Evolutionary conservation across 2,797 vertebrate genomes (phyloP), one percentile per base, ranked within the genome.

Genomic region (Hephaestus fuliginosus): DNA sequence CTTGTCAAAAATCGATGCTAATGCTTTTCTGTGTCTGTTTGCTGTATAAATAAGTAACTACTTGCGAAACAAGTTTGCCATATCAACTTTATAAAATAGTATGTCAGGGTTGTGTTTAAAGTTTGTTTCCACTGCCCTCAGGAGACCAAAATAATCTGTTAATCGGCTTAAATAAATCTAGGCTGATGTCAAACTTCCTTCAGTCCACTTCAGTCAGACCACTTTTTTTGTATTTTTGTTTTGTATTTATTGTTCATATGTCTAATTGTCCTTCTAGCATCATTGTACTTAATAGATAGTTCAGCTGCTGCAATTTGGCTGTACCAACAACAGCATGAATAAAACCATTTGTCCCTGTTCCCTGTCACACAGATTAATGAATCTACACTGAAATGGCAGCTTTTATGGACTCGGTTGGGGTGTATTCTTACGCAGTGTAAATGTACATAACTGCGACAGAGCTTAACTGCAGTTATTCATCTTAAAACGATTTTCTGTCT

Each of bases 401-500:
- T 87, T 87, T 81, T 65, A 78, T 78, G 53, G 74, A 82, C 69
- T 85, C 49, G 7, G 56, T 58, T 55, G 18, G 28, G 62, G 58
- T 83, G 30, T 80, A 51, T 73, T 76, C 48, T 62, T 46, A 71
- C 33, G 44, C 61, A 61, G 69, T 67, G 77, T 82, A 73, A 88
- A 89, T 78, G 85, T 62, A 86, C 74, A 68, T 68, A 43, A 65
- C 76, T 72, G 73, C 68, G 20, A 78, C 76, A 55, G 65, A 87
- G 76, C 70, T 79, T 73, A 89, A 92, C 87, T 85, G 69, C 69
- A 82, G 86, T 89, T 84, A 92, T 92, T 92, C 83, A 91, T 91
- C 83, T 88, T 78, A 81, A 83, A 91, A 88, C 81, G 81, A 88
- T 90, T 86, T 90, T 80, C 84, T 88, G 75, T 88, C 86, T 64